Base-by-base conservation (phyloP, 2,888 invertebrate species). In the Syritta pipiens region DNA sequence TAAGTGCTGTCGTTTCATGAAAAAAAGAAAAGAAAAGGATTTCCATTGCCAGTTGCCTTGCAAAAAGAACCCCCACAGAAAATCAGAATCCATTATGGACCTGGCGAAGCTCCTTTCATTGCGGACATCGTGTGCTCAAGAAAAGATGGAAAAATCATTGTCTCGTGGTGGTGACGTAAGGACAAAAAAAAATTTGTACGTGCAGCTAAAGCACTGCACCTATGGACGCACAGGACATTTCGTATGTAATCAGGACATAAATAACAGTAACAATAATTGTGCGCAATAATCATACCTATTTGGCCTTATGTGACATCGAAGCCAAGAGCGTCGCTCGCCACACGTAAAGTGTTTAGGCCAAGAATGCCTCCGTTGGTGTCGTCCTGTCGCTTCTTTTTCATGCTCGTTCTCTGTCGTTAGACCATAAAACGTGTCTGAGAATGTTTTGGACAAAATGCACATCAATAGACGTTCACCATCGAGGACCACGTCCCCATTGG, bases 231-330 rank as follows among this genome's bases (percentile, higher is more conserved):
- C 10, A 24, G 57, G 72, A 42, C 40, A 46, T 67, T 55, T 63
- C 59, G 51, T 79, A 48, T 65, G 81, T 76, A 71, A 81, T 76
- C 62, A 68, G 59, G 60, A 46, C 51, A 74, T 82, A 81, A 81
- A 81, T 74, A 82, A 69, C 74, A 77, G 74, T 82, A 82, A 77
- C 74, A 69, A 81, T 82, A 81, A 82, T 81, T 77, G 82, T 63
- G 71, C 65, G 51, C 76, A 81, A 81, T 82, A 82, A 82, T 81
- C 76, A 74, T 77, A 74, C 42, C 59, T 67, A 82, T 82, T 82
- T 81, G 68, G 55, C 74, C 68, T 77, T 68, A 67, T 59, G 51
- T 28, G 44, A 12, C 32, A 71, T 48, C 12, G 55, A 24, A 32
- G 19, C 30, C 14, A 57, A 30, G 42, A 30, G 19, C 59, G 46